Evolutionary conservation across 92 coral and sea anemone species (phyloP), one percentile per base, ranked within the genome.

Genomic region (Paragorgia papillata): DNA sequence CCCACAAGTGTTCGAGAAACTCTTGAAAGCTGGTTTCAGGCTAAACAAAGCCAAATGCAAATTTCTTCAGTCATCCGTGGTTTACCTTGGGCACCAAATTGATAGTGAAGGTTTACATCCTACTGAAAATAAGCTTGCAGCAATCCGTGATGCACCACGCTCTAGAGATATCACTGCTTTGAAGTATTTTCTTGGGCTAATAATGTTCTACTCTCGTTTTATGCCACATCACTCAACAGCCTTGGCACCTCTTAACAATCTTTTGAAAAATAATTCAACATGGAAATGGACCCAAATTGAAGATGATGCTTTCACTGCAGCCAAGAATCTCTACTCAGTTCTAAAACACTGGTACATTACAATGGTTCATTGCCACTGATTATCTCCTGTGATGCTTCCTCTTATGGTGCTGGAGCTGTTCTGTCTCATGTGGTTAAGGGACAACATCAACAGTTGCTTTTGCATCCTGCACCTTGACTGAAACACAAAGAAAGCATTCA

Each of bases 371-470:
- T 82, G 60, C 76, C 83, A 25, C 73, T 30, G 14, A 56, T 49
- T 41, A 73, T 87, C 15, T 73, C 85, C 25, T 83, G 85, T 74
- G 83, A 79, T 83, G 88, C 82, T 56, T 75, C 74, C 13, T 62
- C 49, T 24, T 63, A 77, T 61, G 74, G 82, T 43, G 62, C 66
- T 24, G 75, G 83, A 27, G 76, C 76, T 66, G 77, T 79, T 35
- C 55, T 79, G 40, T 79, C 68, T 30, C 76, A 79, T 35, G 40
- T 40, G 34, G 39, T 66, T 54, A 41, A 66, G 37, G 77, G 62
- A 17, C 71, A 65, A 31, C 50, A 43, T 22, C 73, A 10, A 84
- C 82, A 51, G 73, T 86, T 26, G 85, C 85, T 19, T 82, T 82
- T 57, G 84, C 85, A 30, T 82, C 90, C 0, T 69, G 90, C 54